These are phyloP conservation scores for Rhopalosiphum padi DNA, from an alignment of 1,140 invertebrate species.

Conservation along the genomic window DNA sequence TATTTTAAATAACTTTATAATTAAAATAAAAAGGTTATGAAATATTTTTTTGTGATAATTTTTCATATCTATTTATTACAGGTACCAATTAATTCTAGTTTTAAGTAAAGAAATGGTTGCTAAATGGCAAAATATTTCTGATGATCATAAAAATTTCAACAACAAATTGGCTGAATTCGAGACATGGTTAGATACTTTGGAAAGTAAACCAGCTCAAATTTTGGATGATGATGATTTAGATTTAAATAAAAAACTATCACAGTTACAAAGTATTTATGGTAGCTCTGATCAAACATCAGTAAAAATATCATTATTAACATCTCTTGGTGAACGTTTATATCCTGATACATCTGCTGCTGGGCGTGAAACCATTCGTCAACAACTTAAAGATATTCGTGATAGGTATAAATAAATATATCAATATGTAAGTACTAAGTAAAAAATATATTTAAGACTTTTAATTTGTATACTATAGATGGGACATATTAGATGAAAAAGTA, in stretches of 20 bases:
- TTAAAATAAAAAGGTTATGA: background rate
- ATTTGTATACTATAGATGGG: slow-evolving; percentile 72
- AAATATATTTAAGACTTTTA: background rate
- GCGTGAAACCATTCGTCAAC: slow-evolving; percentile 84
- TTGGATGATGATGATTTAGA: slow-evolving; percentile 62
- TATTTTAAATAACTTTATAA: background rate
- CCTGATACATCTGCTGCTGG: slow-evolving; percentile 90
- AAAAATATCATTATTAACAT: slow-evolving; percentile 75
- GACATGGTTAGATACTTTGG: slow-evolving; percentile 78
- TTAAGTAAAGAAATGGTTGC: slow-evolving; percentile 88
- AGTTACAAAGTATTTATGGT: slow-evolving; percentile 77
- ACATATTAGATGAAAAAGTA: slow-evolving; percentile 80
- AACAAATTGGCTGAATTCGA: slow-evolving; percentile 79
- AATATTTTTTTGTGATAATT: background rate
- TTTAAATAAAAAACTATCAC: slow-evolving; percentile 69
- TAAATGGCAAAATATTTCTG: slow-evolving; percentile 83
- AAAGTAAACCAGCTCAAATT: slow-evolving; percentile 74
- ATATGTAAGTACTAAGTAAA: background rate
- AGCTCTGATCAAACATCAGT: slow-evolving; percentile 85
- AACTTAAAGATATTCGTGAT: slow-evolving; percentile 78
- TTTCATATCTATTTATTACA: slow-evolving; percentile 60
- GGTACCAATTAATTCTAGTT: slow-evolving; percentile 82
- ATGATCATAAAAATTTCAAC: slow-evolving; percentile 83
- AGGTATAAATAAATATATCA: slow-evolving; percentile 58
- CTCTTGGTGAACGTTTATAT: slow-evolving; percentile 83